phyloP scores from a whole-genome alignment of 2,797 vertebrate species.

The Aphelocoma californica region DNA sequence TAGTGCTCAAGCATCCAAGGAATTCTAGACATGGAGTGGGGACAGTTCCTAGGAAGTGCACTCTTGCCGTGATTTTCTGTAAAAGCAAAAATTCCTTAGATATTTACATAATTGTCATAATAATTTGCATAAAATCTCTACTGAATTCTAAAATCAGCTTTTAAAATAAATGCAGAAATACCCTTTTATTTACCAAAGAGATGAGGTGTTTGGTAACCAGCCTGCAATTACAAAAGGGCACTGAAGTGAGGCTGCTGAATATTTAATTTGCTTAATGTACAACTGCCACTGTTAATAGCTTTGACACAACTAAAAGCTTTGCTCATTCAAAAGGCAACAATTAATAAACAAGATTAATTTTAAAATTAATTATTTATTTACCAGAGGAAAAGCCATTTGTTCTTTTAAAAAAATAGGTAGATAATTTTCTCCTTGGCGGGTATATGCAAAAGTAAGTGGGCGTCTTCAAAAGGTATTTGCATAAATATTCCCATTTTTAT shows the following conservation, averaged over 20 bases:
- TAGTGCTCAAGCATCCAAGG: not conserved
- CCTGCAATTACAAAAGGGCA: not conserved
- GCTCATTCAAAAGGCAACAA: slow-evolving; percentile 7
- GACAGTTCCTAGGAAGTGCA: not conserved
- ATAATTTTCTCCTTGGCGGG: not conserved
- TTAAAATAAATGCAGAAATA: not conserved
- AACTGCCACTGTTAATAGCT: slow-evolving; percentile 16
- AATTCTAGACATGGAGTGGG: not conserved
- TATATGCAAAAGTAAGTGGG: not conserved
- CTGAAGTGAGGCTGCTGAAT: slow-evolving; percentile 23
- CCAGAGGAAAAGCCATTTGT: not conserved
- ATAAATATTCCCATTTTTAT: not conserved
- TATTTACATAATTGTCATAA: not conserved
- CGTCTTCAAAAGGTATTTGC: not conserved
- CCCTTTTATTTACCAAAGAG: not conserved
- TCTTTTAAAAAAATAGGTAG: not conserved
- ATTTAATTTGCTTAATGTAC: slow-evolving; percentile 37
- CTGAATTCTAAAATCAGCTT: slow-evolving; percentile 4
- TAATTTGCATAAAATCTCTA: not conserved
- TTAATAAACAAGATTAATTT: slow-evolving; percentile 48
- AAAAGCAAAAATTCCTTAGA: not conserved
- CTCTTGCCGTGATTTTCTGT: not conserved
- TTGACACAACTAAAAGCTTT: slow-evolving; percentile 54
- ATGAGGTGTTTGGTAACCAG: not conserved
- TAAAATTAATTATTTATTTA: not conserved